Evolutionary conservation across 2,888 invertebrate genomes (phyloP).

Genomic region (Sepiola atlantica): DNA sequence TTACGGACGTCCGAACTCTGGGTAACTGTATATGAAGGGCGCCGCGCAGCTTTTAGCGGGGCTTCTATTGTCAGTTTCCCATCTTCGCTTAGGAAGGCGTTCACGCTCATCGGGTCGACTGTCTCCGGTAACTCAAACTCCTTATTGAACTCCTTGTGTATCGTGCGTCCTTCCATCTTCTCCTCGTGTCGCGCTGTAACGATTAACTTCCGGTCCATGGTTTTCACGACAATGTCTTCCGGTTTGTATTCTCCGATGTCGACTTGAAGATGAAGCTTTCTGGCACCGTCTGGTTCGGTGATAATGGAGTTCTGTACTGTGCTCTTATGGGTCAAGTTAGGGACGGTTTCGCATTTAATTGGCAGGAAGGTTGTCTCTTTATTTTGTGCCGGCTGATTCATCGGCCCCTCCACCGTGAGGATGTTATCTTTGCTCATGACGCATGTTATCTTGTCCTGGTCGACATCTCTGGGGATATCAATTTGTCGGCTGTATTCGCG

Average conservation of each 20-base stretch:
- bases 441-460: slow-evolving; percentile 67
- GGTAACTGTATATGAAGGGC: slow-evolving; percentile 63
- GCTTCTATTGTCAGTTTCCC: slow-evolving; percentile 73
- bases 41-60: slow-evolving; percentile 65
- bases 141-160: slow-evolving; percentile 73
- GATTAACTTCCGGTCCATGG: slow-evolving; percentile 71
- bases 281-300: slow-evolving; percentile 69
- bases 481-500: slow-evolving; percentile 70
- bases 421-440: slow-evolving; percentile 70
- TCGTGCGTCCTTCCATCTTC: slow-evolving; percentile 68
- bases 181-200: slow-evolving; percentile 73
- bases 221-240: slow-evolving; percentile 73
- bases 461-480: slow-evolving; percentile 68
- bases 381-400: slow-evolving; percentile 55
- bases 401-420: slow-evolving; percentile 68
- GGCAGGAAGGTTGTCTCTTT: slow-evolving; percentile 62
- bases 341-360: slow-evolving; percentile 56
- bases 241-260: slow-evolving; percentile 73
- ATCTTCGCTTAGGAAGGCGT: slow-evolving; percentile 72
- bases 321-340: slow-evolving; percentile 61
- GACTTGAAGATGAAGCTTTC: slow-evolving; percentile 66
- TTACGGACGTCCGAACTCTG: slow-evolving; percentile 68
- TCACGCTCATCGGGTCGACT: slow-evolving; percentile 72
- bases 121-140: slow-evolving; percentile 74
- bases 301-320: slow-evolving; percentile 69